Base-by-base conservation (phyloP, 2,797 vertebrate species). In the Myripristis murdjan region DNA sequence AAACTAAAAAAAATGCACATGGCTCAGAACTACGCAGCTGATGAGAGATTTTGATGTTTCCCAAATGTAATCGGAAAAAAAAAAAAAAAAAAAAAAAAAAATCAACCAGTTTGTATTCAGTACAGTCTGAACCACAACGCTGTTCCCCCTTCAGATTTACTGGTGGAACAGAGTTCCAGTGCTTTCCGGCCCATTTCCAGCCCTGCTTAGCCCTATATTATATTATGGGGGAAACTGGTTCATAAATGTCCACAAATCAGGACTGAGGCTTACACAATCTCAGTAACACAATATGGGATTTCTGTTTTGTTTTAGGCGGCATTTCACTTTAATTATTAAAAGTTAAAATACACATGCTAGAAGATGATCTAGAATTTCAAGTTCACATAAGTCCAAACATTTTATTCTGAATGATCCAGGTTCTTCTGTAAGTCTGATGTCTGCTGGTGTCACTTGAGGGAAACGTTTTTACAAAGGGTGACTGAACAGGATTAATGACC, bases 1-100 rank as follows among this genome's bases (percentile, higher is more conserved):
- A 55, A 35, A 70, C 23, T 1, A 24, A 24, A 24, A 24, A 56
- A 51, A 79, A 59, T 59, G 35, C n/a, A 2, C 23, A 51, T 68
- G n/a, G 16, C 4, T 51, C 31, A 20, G 55, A 56, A 39, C 49
- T 57, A 55, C 64, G 58, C 43, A 64, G 11, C 44, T 65, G 60
- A 73, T 57, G 24, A 64, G 41, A 70, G 24, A 53, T 61, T 53
- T 24, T 59, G 51, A 22, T 58, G 28, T 65, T 23, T 51, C 11
- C 18, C 31, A 56, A 22, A 37, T 14, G 11, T 22, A 56, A 35
- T 22, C 8, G 15, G 2, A 18, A 2, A 26, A n/a, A n/a, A n/a
- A n/a, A n/a, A n/a, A n/a, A n/a, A n/a, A n/a, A n/a, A n/a, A n/a
- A n/a, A n/a, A n/a, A 53, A 46, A 48, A 49, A 22, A 22, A 24